These are phyloP conservation scores for Octodonta nipae DNA, from an alignment of 2,888 invertebrate species.

Conservation along the genomic window DNA sequence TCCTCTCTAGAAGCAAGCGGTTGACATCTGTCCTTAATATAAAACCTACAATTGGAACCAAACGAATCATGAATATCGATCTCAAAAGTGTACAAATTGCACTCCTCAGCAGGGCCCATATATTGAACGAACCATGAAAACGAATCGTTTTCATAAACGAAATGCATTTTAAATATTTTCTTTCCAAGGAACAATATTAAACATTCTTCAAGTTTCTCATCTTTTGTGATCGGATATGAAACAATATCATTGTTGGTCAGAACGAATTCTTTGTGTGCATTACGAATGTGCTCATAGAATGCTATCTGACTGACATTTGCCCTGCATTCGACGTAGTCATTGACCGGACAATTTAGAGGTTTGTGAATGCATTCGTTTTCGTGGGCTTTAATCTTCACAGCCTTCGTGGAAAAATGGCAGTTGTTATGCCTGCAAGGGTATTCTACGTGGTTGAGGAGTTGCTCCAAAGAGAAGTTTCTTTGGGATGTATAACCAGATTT, in stretches of 20 bases:
- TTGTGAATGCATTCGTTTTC: conserved; percentile 17
- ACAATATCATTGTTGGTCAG: conserved; percentile 21
- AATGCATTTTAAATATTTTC: conserved; percentile 23
- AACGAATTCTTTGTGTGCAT: conserved; percentile 23
- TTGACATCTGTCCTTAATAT: conserved; percentile 16
- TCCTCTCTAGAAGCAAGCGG: too few relatives aligned
- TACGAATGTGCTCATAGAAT: conserved; percentile 43
- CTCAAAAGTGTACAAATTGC: conserved; percentile 23
- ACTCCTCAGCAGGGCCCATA: conserved; percentile 21
- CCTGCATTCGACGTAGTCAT: conserved; percentile 15
- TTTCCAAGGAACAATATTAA: conserved; percentile 19
- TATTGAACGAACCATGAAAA: conserved; percentile 25
- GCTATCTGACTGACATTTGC: conserved; percentile 7
- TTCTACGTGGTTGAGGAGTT: conserved; percentile 20
- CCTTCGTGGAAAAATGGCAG: conserved; percentile 19
- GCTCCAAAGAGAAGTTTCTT: conserved; percentile 26
- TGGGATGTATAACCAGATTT: conserved; percentile 19
- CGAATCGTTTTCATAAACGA: conserved; percentile 12
- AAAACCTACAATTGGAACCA: conserved; percentile 15
- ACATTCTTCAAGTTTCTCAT: conserved; percentile 16
- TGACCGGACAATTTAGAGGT: conserved; percentile 17
- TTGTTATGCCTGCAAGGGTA: conserved; percentile 26
- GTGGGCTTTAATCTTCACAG: conserved; percentile 18
- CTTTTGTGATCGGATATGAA: conserved; percentile 13
- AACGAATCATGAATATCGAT: conserved; percentile 24